A percentile compares a stretch with the other conserved stretches of the same genome.
phyloP scores from a whole-genome alignment of 2,797 vertebrate genomes.

The Zonotrichia albicollis region DNA sequence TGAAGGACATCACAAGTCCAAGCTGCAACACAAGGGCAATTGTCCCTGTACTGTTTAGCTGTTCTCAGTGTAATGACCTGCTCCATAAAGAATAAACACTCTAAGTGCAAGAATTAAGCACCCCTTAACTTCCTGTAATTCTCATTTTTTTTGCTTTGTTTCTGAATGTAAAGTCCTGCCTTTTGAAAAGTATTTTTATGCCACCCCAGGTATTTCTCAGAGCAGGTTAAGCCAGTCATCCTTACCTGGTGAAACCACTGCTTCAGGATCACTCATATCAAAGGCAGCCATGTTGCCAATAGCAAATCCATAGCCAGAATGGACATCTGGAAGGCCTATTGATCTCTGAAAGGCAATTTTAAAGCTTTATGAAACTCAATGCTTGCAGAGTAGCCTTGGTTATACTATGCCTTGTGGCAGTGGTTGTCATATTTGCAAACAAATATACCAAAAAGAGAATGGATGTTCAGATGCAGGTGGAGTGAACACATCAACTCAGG shows the following conservation, averaged over 20 bases:
- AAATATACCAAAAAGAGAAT: not conserved
- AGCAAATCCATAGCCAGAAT: slow-evolving; percentile 98
- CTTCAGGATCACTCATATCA: slow-evolving; percentile 88
- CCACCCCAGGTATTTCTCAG: not conserved
- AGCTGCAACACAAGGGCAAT: not conserved
- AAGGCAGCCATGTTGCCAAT: slow-evolving; percentile 99
- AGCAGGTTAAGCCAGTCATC: not conserved
- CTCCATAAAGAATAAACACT: not conserved
- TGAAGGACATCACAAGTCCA: not conserved
- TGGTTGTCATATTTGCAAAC: not conserved
- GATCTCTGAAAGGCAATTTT: slow-evolving; percentile 80
- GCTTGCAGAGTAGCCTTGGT: not conserved
- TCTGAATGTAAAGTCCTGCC: not conserved
- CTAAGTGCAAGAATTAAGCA: not conserved
- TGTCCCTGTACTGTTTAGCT: not conserved
- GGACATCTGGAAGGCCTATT: slow-evolving; percentile 94
- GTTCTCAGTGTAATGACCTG: not conserved
- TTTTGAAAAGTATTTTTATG: not conserved
- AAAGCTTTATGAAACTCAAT: not conserved
- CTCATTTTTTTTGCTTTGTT: not conserved
- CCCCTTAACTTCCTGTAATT: not conserved
- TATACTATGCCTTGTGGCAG: not conserved
- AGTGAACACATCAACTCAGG: not conserved
- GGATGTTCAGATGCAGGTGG: not conserved
- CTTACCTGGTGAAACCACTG: slow-evolving; percentile 95